phyloP scores from a whole-genome alignment of 2,113 vertebrate genomes.

The Catharus fuscescens region DNA sequence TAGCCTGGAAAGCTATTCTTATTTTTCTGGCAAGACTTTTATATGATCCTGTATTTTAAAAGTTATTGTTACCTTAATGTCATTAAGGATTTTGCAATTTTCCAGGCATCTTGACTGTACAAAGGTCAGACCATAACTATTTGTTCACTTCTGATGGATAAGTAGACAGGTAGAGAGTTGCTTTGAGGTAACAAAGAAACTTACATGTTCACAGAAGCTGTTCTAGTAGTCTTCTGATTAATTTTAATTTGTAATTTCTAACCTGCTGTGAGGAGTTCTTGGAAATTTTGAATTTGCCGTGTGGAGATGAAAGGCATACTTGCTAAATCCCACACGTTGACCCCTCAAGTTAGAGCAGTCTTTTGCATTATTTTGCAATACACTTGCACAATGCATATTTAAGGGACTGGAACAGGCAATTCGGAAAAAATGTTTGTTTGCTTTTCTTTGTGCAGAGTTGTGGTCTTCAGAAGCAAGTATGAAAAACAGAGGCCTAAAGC shows the following conservation, averaged over 20 bases:
- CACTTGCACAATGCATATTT: background rate
- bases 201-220: background rate
- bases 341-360: background rate
- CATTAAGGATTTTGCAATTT: background rate
- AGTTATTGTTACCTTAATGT: background rate
- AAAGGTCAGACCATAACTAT: background rate
- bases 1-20: background rate
- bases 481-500: background rate
- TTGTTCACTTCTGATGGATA: background rate
- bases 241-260: background rate
- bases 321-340: background rate
- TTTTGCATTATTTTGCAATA: conserved; percentile 21
- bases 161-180: background rate
- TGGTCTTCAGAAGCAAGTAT: background rate
- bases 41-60: background rate
- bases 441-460: background rate
- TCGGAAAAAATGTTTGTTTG: conserved; percentile 12
- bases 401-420: background rate
- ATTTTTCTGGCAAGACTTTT: background rate
- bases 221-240: background rate
- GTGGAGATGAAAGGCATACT: background rate
- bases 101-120: background rate
- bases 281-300: background rate
- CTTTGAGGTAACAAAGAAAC: background rate
- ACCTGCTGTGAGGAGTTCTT: background rate